Evolutionary conservation across 1,140 invertebrate species (phyloP), one percentile per base, ranked within the genome.

Genomic region (Andrena cerasifolii): DNA sequence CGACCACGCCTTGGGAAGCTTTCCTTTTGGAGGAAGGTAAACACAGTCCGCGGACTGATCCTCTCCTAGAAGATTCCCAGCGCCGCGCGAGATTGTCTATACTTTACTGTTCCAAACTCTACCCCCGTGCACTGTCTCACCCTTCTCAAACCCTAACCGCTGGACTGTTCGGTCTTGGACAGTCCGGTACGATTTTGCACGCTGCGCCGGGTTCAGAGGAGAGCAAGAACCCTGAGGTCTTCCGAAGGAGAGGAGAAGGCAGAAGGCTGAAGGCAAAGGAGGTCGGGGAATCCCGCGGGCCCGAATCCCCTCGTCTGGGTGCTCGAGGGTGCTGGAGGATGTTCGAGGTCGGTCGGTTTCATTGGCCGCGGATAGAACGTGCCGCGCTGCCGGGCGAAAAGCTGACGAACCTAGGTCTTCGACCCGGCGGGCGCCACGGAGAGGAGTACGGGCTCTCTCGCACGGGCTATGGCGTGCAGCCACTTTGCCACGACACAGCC

Each of bases 401-500:
- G 51, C 75, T 82, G 76, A 85, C 75, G 77, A 86, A 86, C 83
- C 68, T 79, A 77, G 84, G 80, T 82, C 83, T 70, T 77, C 80
- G 84, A 86, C 80, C 84, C 72, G 65, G 43, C 73, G 83, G 80
- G 72, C 67, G 68, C 79, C 73, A 78, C 71, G 66, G 26, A 45
- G 59, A 66, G 45, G 49, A 62, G 63, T 26, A 66, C 47, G 33
- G n/a, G 58, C 62, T 67, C 66, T 73, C 75, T 83, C 79, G 70
- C 79, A 75, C 70, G 67, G 62, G 63, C 75, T 83, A 77, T 68
- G 81, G 76, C 82, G 83, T 80, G 81, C 82, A 80, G 87, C 80
- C 82, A 88, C 87, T 88, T 87, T 87, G 83, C 87, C 84, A 87
- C 84, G 71, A 83, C 82, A 82, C 70, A 82, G 85, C 78, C 87